phyloP scores from a whole-genome alignment of 2,797 vertebrate species.

The Chelonia mydas region DNA sequence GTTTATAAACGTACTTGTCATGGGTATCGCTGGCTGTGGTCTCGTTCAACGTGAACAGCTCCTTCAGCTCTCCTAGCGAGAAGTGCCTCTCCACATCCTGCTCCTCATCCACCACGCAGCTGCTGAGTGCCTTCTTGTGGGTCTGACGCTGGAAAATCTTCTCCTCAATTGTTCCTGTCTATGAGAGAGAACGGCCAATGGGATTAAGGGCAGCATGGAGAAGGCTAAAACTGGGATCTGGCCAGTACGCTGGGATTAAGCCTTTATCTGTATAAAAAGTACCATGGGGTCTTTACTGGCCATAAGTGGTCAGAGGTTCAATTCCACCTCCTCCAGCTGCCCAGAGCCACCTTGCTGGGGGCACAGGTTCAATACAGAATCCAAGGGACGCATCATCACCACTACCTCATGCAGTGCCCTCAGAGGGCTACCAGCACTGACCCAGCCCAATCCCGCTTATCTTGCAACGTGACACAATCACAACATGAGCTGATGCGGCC shows the following conservation, averaged over 20 bases:
- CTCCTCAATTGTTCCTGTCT: conserved; percentile 98
- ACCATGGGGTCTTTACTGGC: neutral
- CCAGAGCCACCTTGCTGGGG: neutral
- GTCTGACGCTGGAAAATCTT: conserved; percentile 98
- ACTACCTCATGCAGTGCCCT: neutral
- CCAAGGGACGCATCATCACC: neutral
- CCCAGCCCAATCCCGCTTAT: neutral
- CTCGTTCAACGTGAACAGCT: conserved; percentile 91
- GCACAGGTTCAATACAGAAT: neutral
- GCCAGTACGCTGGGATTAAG: neutral
- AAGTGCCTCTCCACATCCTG: conserved; percentile 97
- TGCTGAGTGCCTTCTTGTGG: conserved; percentile 98
- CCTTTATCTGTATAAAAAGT: accelerated
- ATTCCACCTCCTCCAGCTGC: neutral
- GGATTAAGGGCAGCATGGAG: neutral
- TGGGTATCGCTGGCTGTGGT: conserved; percentile 93
- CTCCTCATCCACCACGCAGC: conserved; percentile 97
- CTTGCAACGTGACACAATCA: neutral
- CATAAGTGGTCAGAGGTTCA: neutral
- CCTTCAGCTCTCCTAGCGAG: conserved; percentile 92
- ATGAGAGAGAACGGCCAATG: neutral
- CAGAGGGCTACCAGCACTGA: accelerated
- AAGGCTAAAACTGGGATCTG: neutral
- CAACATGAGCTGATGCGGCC: neutral
- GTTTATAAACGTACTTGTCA: conserved; percentile 83